phyloP scores from a whole-genome alignment of 2,113 vertebrate genomes.

The Tretioscincus oriximinensis region DNA sequence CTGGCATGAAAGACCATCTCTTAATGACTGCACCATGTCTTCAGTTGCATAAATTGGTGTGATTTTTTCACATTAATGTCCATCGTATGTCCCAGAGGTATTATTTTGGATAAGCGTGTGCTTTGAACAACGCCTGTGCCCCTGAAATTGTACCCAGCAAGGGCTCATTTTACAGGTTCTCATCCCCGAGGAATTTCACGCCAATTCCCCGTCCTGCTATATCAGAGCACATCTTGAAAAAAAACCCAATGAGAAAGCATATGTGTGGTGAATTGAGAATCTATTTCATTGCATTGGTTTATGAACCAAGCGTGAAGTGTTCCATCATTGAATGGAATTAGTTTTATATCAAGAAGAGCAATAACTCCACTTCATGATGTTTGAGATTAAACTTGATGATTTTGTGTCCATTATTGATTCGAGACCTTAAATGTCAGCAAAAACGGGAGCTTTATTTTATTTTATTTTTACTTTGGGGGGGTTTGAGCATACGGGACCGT shows the following conservation, averaged over 20 bases:
- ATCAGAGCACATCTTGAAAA: slow-evolving; percentile 17
- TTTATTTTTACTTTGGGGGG: slow-evolving; percentile 61
- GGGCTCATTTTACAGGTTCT: too few relatives aligned
- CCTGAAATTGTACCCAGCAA: not conserved
- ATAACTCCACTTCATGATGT: slow-evolving; percentile 56
- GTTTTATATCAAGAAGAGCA: slow-evolving; percentile 67
- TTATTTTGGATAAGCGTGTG: too few relatives aligned
- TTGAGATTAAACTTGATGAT: slow-evolving; percentile 70
- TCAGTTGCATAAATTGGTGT: too few relatives aligned
- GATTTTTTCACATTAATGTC: too few relatives aligned
- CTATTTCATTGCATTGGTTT: slow-evolving; percentile 63
- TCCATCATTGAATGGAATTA: slow-evolving; percentile 67
- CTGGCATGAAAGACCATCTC: too few relatives aligned
- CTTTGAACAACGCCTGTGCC: too few relatives aligned
- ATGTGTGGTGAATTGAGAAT: slow-evolving; percentile 60
- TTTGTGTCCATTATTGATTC: slow-evolving; percentile 70
- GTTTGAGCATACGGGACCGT: slow-evolving; percentile 57
- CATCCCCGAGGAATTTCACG: not conserved
- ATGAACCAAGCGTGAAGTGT: slow-evolving; percentile 56
- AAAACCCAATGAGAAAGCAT: not conserved
- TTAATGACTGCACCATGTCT: too few relatives aligned
- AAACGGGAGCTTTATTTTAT: slow-evolving; percentile 53
- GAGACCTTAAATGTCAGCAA: slow-evolving; percentile 56
- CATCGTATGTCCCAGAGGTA: too few relatives aligned
- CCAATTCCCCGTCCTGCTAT: not conserved